Conservation (phyloP, 2,888 invertebrate genomes). For the Ophion costatus region DNA sequence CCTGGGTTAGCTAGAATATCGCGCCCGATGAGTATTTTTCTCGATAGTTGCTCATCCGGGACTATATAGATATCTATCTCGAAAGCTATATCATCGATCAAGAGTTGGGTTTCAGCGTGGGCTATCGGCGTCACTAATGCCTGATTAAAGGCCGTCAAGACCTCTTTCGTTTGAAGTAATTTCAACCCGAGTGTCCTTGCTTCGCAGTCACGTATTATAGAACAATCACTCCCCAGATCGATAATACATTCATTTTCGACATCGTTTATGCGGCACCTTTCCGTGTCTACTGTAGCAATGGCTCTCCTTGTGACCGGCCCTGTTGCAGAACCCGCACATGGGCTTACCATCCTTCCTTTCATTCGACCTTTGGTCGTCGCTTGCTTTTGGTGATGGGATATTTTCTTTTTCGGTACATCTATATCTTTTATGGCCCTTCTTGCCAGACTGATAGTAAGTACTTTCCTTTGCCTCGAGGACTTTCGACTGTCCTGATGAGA, state of each 20-base stretch:
- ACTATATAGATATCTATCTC: conserved; percentile 22
- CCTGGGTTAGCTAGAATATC: conserved; percentile 1
- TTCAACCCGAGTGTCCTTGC: conserved; percentile 9
- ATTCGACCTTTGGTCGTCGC: neutral
- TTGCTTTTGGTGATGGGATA: neutral
- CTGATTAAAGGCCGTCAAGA: conserved; percentile 26
- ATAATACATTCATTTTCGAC: conserved; percentile 29
- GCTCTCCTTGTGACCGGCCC: neutral
- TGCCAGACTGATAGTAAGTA: neutral
- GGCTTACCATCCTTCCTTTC: neutral
- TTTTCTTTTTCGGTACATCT: neutral
- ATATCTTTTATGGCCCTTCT: neutral
- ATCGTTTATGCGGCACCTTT: conserved; percentile 13
- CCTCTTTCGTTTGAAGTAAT: neutral
- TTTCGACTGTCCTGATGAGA: neutral
- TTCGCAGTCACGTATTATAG: conserved; percentile 15
- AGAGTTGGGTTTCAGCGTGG: neutral
- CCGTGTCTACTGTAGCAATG: neutral
- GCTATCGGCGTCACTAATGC: conserved; percentile 21
- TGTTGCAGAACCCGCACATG: neutral
- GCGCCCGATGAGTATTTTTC: conserved; percentile 38
- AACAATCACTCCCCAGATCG: conserved; percentile 44
- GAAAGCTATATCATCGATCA: conserved; percentile 38
- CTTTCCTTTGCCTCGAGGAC: neutral
- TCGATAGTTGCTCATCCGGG: conserved; percentile 36